These are phyloP conservation scores for Tachuris rubrigastra DNA, from an alignment of 2,113 vertebrate species.

Conservation along the genomic window DNA sequence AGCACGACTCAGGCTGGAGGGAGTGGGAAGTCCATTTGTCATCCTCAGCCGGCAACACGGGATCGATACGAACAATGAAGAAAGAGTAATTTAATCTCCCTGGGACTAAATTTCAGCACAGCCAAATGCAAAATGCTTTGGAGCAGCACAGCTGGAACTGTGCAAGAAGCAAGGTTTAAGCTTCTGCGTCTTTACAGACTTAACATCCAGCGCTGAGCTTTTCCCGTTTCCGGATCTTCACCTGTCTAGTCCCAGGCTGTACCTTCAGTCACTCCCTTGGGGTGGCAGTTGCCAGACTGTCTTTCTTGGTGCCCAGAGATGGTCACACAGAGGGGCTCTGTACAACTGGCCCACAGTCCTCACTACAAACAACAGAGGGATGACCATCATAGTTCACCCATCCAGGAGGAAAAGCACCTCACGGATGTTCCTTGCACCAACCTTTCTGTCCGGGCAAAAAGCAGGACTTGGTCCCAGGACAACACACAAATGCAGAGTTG, in stretches of 20 bases:
- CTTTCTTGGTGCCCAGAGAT: neutral
- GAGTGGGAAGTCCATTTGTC: conserved; percentile 32
- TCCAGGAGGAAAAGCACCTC: neutral
- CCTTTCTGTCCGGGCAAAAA: neutral
- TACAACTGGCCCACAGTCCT: neutral
- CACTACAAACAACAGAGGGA: neutral
- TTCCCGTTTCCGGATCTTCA: neutral
- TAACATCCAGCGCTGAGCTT: neutral
- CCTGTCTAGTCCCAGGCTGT: neutral
- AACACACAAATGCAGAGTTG: neutral
- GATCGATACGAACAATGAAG: neutral
- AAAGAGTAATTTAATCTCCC: conserved; percentile 13
- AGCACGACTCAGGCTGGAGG: neutral
- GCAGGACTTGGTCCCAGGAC: neutral
- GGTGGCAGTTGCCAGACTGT: neutral
- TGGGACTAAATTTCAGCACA: conserved; percentile 1
- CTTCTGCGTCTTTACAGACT: neutral
- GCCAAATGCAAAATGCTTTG: neutral
- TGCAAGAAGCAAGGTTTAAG: neutral
- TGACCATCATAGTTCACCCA: neutral
- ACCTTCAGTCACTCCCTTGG: neutral
- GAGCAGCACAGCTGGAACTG: neutral
- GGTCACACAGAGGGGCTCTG: neutral
- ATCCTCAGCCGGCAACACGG: neutral
- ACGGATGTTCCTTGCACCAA: neutral